Evolutionary conservation across 2,888 invertebrate genomes (phyloP), one percentile per base, ranked within the genome.

Genomic region (Rhingia campestris): DNA sequence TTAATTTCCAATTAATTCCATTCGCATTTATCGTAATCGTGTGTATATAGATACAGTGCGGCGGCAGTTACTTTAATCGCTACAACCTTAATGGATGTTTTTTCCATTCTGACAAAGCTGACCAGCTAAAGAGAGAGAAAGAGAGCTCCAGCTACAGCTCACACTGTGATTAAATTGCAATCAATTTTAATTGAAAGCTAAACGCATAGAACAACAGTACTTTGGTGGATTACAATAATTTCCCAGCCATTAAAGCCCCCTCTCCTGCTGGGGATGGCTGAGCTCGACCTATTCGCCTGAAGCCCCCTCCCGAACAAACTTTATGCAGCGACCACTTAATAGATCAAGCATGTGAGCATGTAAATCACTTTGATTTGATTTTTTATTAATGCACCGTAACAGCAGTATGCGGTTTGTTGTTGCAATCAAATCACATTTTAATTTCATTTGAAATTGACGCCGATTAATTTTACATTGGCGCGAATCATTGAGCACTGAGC

Each of bases 111-210:
- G 9, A 14, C 66, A 75, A 54, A 66, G 53, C 63, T 58, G 41
- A 49, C 49, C 53, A 30, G 61, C 51, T 49, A 14, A 10, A 22
- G 22, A 49, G 22, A 22, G 22, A 22, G 22, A 49, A 30, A 49
- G 22, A 49, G 49, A 22, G 22, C 2, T 47, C 6, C 6, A 49
- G 47, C 39, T 2, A 33, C 39, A 61, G 35, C 84, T 70, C 59
- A 70, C 54, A 70, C 70, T 75, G 56, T 84, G 79, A 84, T 84
- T 84, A 84, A 84, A 84, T 80, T 80, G 84, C 80, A 84, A 84
- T 84, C 84, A 84, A 80, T 84, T 84, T 75, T 80, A 80, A 84
- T 84, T 84, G 84, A 84, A 82, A 82, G 77, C 77, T 82, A 77
- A 82, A 77, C 58, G 69, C 58, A 75, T 69, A 64, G 74, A 81